These are phyloP conservation scores for Agrochola lychnidis DNA, from an alignment of 2,888 invertebrate genomes.

Conservation along the genomic window DNA sequence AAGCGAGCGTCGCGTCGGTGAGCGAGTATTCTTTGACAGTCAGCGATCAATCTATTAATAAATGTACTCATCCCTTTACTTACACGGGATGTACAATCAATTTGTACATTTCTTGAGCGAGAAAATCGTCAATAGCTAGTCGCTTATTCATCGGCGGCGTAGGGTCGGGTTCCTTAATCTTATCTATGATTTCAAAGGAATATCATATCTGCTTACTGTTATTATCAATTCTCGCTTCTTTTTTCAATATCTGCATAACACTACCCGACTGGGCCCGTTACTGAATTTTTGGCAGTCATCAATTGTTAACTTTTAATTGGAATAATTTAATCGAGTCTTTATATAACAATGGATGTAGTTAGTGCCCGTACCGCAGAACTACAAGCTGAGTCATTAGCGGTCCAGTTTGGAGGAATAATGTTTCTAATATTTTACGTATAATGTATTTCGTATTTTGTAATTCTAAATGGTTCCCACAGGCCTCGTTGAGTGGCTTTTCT, in stretches of 20 bases:
- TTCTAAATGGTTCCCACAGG: slow-evolving; percentile 30
- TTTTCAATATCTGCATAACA: neutral
- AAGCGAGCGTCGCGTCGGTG: too few species aligned
- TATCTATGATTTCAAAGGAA: neutral
- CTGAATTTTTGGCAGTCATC: neutral
- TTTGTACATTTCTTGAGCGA: too few species aligned
- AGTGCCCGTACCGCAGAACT: slow-evolving; percentile 22
- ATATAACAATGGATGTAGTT: slow-evolving; percentile 36
- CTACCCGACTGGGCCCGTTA: too few species aligned
- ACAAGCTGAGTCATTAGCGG: slow-evolving; percentile 35
- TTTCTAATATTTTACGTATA: slow-evolving; percentile 38
- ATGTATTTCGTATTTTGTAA: slow-evolving; percentile 19
- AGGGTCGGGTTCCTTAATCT: too few species aligned
- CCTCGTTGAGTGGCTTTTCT: slow-evolving; percentile 1
- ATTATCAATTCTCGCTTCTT: neutral
- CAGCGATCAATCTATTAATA: too few species aligned
- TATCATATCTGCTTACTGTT: neutral
- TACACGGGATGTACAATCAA: too few species aligned
- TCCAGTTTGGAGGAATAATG: slow-evolving; percentile 36
- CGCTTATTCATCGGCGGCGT: too few species aligned
- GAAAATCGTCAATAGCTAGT: too few species aligned
- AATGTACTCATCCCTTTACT: too few species aligned
- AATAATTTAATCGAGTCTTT: slow-evolving; percentile 5
- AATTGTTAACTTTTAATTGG: neutral
- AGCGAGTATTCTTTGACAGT: too few species aligned